A percentile compares a stretch with the other conserved stretches of the same genome.
These are phyloP conservation scores for Caradrina kadenii DNA, from an alignment of 2,888 invertebrate genomes.

Conservation along the genomic window DNA sequence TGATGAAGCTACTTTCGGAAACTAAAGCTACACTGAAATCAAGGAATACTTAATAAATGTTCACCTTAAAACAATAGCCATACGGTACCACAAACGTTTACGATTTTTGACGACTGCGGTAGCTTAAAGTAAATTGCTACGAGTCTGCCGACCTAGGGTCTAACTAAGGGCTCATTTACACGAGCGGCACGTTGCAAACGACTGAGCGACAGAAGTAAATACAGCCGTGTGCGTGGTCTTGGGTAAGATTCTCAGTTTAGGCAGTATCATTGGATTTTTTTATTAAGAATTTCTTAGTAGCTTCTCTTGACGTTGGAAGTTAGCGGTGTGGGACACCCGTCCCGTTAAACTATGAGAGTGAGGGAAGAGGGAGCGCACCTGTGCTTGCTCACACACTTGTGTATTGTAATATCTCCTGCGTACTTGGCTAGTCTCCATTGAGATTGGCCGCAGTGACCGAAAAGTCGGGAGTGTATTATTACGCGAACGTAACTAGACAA, in stretches of 20 bases:
- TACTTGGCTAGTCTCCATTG: background rate
- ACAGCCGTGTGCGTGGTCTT: no score
- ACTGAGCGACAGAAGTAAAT: no score
- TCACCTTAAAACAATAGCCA: background rate
- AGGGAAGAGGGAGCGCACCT: no score
- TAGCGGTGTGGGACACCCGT: no score
- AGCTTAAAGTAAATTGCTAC: background rate
- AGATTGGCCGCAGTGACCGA: background rate
- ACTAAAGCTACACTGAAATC: background rate
- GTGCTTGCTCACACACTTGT: no score
- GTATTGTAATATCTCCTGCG: no score
- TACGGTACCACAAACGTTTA: background rate
- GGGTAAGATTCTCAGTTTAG: no score
- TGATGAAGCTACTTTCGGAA: background rate
- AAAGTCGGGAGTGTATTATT: background rate
- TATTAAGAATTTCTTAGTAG: no score
- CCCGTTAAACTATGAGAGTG: no score
- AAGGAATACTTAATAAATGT: background rate
- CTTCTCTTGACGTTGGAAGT: no score
- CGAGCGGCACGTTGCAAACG: background rate
- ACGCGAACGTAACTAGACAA: conserved; percentile 21
- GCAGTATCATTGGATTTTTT: no score
- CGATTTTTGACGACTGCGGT: background rate
- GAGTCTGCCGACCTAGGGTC: background rate
- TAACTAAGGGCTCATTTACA: conserved; percentile 1